phyloP scores from a whole-genome alignment of 2,113 vertebrate species.

The Marmota monax region DNA sequence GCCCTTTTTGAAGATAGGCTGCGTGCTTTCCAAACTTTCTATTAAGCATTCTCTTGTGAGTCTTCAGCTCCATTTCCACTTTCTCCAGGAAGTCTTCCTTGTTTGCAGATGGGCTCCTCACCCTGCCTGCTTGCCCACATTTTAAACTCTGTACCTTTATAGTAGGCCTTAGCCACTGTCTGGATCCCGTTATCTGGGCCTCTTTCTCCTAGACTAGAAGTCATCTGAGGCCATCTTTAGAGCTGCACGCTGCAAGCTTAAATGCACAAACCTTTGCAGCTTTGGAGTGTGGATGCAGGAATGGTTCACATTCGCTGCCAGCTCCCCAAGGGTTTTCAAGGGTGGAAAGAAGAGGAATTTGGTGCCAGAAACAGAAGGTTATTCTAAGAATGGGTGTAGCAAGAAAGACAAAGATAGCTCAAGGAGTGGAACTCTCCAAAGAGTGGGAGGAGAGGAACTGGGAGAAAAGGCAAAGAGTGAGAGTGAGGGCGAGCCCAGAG shows the following conservation, averaged over 20 bases:
- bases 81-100: background rate
- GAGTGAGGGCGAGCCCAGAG: background rate
- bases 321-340: background rate
- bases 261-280: background rate
- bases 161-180: background rate
- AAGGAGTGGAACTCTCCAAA: background rate
- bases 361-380: background rate
- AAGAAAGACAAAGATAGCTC: constrained; percentile 53
- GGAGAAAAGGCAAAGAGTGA: background rate
- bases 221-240: background rate
- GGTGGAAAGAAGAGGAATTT: background rate
- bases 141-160: background rate
- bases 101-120: rapidly evolving
- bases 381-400: constrained; percentile 36
- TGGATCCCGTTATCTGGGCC: background rate
- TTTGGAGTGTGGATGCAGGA: background rate
- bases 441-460: constrained; percentile 46
- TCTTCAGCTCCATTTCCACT: background rate
- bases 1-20: background rate
- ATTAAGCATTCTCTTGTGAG: background rate
- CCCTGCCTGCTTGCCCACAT: background rate
- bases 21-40: too few species aligned
- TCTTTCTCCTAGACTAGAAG: background rate
- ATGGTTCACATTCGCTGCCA: background rate
- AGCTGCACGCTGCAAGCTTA: too few species aligned